Evolutionary conservation across 2,113 vertebrate genomes (phyloP).

Genomic region (Sturnus vulgaris): DNA sequence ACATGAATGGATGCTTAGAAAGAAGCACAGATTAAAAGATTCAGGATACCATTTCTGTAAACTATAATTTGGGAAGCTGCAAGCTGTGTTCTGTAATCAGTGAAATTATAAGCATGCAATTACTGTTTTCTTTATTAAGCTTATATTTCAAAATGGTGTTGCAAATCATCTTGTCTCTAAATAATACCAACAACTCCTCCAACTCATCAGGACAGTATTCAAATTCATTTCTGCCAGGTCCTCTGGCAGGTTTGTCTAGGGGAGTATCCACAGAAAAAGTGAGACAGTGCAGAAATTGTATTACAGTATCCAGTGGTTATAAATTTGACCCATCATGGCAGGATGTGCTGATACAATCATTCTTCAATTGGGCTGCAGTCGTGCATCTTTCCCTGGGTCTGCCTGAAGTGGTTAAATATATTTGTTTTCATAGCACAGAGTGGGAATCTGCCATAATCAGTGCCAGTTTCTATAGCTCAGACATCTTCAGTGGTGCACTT

Average conservation of each 20-base stretch:
- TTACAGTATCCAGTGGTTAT: not conserved
- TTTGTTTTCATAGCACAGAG: not conserved
- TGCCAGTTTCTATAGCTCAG: not conserved
- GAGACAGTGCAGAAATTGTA: not conserved
- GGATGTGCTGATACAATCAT: not conserved
- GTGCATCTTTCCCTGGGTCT: not conserved
- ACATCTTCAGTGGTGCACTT: not conserved
- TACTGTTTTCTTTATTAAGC: constrained; percentile 53
- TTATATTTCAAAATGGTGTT: constrained; percentile 23
- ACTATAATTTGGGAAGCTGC: constrained; percentile 58
- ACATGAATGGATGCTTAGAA: not conserved
- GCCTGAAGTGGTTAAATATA: not conserved
- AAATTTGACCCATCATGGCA: not conserved
- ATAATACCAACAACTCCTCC: not conserved
- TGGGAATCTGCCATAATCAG: not conserved
- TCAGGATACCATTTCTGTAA: constrained; percentile 21
- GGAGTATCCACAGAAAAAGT: not conserved
- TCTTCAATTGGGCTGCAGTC: not conserved
- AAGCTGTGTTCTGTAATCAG: constrained; percentile 60
- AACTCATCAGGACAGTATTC: not conserved
- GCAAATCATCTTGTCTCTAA: constrained; percentile 19
- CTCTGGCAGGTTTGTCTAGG: not conserved
- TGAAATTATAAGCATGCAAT: constrained; percentile 58
- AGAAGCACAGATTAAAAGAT: constrained; percentile 24
- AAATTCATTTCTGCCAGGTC: not conserved